Evolutionary conservation across 2,113 vertebrate species (phyloP).

Genomic region (Nipponia nippon): DNA sequence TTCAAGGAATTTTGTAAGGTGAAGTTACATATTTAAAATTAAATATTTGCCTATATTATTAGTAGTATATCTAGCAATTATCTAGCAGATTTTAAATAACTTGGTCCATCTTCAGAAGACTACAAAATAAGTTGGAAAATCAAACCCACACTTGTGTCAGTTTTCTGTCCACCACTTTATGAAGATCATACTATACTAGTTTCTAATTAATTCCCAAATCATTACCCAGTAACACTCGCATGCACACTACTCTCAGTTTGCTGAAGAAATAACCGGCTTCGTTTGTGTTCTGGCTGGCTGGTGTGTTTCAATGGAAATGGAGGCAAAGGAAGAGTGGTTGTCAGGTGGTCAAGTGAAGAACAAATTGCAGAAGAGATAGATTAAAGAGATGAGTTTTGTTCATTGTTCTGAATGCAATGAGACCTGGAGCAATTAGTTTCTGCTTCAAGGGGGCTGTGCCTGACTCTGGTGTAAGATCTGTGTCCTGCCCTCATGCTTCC

Average conservation of each 20-base stretch:
- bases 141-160: background rate
- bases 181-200: background rate
- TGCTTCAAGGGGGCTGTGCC: background rate
- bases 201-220: background rate
- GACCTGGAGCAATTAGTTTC: background rate
- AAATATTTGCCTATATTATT: background rate
- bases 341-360: background rate
- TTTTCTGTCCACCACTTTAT: background rate
- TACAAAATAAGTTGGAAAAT: background rate
- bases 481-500: background rate
- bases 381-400: background rate
- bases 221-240: background rate
- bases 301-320: background rate
- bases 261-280: background rate
- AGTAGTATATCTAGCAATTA: background rate
- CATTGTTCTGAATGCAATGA: background rate
- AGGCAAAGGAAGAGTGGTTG: background rate
- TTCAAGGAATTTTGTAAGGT: background rate
- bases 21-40: background rate
- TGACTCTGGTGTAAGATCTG: background rate
- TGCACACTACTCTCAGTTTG: background rate
- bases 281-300: background rate
- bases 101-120: background rate
- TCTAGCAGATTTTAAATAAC: background rate
- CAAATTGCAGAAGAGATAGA: background rate